phyloP scores from a whole-genome alignment of 2,113 vertebrate genomes.

The Spheniscus mendiculus region DNA sequence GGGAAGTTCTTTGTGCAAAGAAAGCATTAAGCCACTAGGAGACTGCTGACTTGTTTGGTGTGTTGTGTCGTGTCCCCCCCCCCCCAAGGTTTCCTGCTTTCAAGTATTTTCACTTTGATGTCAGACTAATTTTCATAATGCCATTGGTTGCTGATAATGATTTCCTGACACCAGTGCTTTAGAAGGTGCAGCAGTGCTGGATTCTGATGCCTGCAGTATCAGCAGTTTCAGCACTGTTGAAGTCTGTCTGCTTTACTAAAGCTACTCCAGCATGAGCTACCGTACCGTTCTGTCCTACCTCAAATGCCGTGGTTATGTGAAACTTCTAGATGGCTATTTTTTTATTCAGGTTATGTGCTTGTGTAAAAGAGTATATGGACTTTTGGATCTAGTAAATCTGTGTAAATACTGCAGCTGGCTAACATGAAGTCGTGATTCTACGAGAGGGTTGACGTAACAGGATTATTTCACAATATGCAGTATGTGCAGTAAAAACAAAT shows the following conservation, averaged over 20 bases:
- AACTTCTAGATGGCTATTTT: background rate
- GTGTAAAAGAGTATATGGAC: background rate
- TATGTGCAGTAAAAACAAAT: background rate
- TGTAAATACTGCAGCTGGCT: background rate
- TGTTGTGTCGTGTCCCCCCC: too few species aligned
- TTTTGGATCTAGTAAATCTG: background rate
- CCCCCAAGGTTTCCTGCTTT: background rate
- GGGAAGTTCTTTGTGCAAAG: background rate
- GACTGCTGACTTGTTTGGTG: background rate
- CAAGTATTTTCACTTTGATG: background rate
- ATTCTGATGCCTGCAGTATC: background rate
- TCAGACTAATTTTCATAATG: background rate
- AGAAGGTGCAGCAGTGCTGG: background rate
- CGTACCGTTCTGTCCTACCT: rapidly evolving
- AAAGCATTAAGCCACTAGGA: background rate
- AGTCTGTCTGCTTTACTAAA: background rate
- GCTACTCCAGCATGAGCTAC: background rate
- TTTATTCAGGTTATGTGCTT: background rate
- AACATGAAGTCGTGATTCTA: background rate
- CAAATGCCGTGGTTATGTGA: background rate
- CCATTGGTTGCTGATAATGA: background rate
- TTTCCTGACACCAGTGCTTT: background rate
- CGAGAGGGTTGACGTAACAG: background rate
- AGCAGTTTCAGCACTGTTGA: background rate
- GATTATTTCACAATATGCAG: background rate